A percentile compares a stretch with the other conserved stretches of the same genome.
phyloP scores from a whole-genome alignment of 2,888 invertebrate species.

The Hirtodrosophila histrioides region DNA sequence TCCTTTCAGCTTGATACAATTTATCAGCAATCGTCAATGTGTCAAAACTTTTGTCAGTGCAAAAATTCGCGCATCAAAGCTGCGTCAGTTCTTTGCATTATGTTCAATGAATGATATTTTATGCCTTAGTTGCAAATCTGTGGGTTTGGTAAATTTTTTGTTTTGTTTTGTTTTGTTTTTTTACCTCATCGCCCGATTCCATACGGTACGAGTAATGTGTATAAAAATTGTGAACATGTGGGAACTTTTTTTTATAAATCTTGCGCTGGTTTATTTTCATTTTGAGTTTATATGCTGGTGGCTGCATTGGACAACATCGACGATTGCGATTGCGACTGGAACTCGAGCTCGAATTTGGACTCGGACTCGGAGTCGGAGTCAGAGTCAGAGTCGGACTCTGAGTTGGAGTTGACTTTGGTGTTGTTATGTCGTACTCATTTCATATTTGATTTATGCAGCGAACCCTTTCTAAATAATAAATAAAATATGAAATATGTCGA shows the following conservation, averaged over 20 bases:
- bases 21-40: constrained; percentile 18
- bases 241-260: constrained; percentile 67
- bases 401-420: constrained; percentile 56
- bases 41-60: constrained; percentile 50
- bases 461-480: constrained; percentile 81
- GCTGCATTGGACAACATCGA: constrained; percentile 67
- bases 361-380: constrained; percentile 24
- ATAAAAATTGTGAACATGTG: constrained; percentile 81
- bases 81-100: constrained; percentile 55
- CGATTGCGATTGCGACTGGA: constrained; percentile 24
- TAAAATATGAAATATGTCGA: constrained; percentile 81
- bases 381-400: no score
- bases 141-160: constrained; percentile 47
- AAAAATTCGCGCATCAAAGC: constrained; percentile 54
- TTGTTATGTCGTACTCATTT: constrained; percentile 78
- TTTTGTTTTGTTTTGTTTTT: constrained; percentile 13
- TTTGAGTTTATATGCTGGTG: constrained; percentile 68
- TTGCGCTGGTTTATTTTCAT: constrained; percentile 54
- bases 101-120: constrained; percentile 77
- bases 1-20: constrained; percentile 1
- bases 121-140: constrained; percentile 74
- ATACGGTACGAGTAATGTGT: constrained; percentile 67
- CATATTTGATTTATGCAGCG: constrained; percentile 82
- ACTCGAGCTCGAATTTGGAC: constrained; percentile 21
- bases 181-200: constrained; percentile 44